Base-by-base conservation (phyloP, 2,888 invertebrate genomes). In the Shargacucullia verbasci region DNA sequence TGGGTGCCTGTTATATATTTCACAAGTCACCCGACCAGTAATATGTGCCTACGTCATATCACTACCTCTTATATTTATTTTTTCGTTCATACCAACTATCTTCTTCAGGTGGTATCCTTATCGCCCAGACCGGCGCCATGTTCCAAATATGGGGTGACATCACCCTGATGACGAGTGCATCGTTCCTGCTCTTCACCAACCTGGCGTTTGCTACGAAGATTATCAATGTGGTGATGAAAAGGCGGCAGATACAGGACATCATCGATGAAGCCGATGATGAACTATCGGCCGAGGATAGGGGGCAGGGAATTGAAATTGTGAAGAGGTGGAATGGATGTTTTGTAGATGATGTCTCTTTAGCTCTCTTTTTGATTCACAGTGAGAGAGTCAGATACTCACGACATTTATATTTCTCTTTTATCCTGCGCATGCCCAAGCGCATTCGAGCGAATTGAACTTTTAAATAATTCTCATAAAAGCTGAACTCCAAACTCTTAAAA, bases 101-200 rank as follows among this genome's bases (percentile, higher is more conserved):
- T 11, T 37, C 31, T 25, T 59, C 70, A 88, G 89, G 91, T 10
- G 76, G 83, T 10, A 88, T 87, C 53, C 61, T 90, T 3, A 71
- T 89, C 5, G 81, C 88, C 0, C 94, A 95, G 80, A 64, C 86
- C 0, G 86, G 88, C 0, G 91, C 92, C 59, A 72, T 95, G 54
- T 66, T 86, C 15, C 72, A 84, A 53, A 85, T 91, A 3, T 89
- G 92, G 90, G 92, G 91, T 0, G 74, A 92, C 61, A 50, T 92
- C 1, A 53, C 80, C 0, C 70, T 85, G 4, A 91, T 91, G 92
- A 89, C 88, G 0, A 82, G 79, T 15, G 84, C 86, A 0, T 80
- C 87, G 0, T 90, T 89, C 57, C 70, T 92, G 0, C 78, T 91
- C 13, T 84, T 90, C 65, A 90, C 91, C 0, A 91, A 90, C 62